Conservation (phyloP, 2,888 invertebrate species). For the Physocephala rufipes region DNA sequence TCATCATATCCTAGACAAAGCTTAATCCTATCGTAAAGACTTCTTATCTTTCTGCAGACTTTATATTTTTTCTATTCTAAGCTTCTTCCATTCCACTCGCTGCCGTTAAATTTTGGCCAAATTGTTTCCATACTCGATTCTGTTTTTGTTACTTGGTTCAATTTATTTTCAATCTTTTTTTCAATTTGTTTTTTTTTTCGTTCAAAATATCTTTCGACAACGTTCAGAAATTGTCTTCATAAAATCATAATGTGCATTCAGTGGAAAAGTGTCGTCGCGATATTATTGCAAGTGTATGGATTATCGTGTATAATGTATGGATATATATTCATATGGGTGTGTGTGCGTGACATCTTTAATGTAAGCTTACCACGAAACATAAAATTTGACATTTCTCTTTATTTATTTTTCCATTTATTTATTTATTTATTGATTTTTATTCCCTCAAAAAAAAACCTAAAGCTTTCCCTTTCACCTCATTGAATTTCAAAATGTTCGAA, state of each 20-base stretch:
- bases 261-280: background rate
- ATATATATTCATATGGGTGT: background rate
- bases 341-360: no score
- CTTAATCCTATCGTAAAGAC: conserved; percentile 50
- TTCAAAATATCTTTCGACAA: background rate
- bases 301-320: no score
- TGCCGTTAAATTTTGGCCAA: background rate
- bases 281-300: no score
- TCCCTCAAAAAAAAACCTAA: no score
- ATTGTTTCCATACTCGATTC: background rate
- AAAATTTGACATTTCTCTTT: no score
- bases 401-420: no score
- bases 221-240: background rate
- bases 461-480: no score
- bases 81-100: conserved; percentile 42
- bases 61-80: conserved; percentile 44
- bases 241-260: background rate
- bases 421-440: no score
- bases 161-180: background rate
- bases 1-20: background rate
- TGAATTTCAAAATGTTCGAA: no score
- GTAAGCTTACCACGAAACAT: no score
- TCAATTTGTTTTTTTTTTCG: background rate
- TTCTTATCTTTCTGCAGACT: conserved; percentile 48
- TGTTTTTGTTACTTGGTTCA: background rate